Evolutionary conservation across 2,113 vertebrate genomes (phyloP).

Genomic region (Orthonyx spaldingii): DNA sequence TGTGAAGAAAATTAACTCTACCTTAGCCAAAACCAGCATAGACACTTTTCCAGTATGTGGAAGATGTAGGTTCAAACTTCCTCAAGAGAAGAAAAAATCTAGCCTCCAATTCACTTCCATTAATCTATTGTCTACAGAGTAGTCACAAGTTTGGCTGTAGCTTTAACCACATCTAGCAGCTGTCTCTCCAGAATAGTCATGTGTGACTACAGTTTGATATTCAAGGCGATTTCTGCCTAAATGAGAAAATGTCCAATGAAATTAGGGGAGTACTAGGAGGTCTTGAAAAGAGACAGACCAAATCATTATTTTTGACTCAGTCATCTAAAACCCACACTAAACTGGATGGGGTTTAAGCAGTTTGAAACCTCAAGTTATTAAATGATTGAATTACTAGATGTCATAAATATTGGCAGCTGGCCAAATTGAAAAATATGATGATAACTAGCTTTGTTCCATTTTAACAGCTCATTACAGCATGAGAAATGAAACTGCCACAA

Average conservation of each 20-base stretch:
- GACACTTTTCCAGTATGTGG: background rate
- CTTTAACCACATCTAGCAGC: background rate
- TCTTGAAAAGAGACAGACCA: background rate
- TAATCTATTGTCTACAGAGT: background rate
- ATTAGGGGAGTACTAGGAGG: background rate
- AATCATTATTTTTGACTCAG: background rate
- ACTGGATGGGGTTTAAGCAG: background rate
- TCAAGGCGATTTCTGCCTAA: background rate
- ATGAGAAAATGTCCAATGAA: background rate
- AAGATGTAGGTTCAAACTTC: background rate
- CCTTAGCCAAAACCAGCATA: background rate
- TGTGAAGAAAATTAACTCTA: background rate
- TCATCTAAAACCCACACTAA: background rate
- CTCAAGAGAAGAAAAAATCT: background rate
- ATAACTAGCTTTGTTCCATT: background rate
- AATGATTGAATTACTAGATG: slow-evolving; percentile 17
- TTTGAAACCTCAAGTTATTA: background rate
- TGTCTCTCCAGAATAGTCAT: background rate
- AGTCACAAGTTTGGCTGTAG: background rate
- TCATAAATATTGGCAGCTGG: slow-evolving; percentile 22
- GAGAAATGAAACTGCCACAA: background rate
- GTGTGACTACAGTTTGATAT: background rate
- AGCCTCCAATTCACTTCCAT: background rate
- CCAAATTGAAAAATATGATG: slow-evolving; percentile 25
- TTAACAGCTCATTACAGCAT: background rate